Percentiles rank a stretch among this genome's conserved stretches.
Evolutionary conservation across 2,113 vertebrate genomes (phyloP).

Genomic region (Calidris pygmaea): DNA sequence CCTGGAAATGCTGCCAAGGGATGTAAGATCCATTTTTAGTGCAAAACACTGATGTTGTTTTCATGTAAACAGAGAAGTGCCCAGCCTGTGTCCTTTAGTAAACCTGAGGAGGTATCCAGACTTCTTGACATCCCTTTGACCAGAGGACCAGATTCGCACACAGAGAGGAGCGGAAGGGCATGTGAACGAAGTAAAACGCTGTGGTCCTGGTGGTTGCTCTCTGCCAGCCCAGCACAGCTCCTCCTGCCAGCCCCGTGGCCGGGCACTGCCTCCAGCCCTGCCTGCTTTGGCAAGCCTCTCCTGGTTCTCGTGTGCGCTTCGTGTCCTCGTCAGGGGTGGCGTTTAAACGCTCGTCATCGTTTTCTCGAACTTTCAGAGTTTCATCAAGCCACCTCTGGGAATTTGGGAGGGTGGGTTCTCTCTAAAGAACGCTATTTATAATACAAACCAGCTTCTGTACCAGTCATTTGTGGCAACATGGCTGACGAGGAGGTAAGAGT

Average conservation of each 20-base stretch:
- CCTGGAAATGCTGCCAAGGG: neutral
- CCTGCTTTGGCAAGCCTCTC: neutral
- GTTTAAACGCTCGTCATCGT: fast-evolving
- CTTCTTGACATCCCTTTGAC: neutral
- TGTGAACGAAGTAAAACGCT: neutral
- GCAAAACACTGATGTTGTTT: neutral
- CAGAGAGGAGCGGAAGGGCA: neutral
- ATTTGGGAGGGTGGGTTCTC: neutral
- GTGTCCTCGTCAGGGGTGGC: neutral
- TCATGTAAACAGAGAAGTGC: neutral
- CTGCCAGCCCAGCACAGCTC: neutral
- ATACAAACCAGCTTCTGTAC: neutral
- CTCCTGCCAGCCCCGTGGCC: neutral
- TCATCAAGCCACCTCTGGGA: neutral
- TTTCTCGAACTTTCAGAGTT: neutral
- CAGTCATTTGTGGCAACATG: neutral
- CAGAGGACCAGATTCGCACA: neutral
- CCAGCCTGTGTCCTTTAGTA: neutral
- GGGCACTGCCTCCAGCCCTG: neutral
- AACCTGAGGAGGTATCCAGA: neutral
- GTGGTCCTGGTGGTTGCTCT: neutral
- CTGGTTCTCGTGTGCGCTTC: fast-evolving
- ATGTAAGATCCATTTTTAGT: neutral
- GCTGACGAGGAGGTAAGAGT: neutral
- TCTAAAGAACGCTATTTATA: neutral